These are phyloP conservation scores for Leucosticte australis DNA, from an alignment of 2,113 vertebrate species.

Conservation along the genomic window DNA sequence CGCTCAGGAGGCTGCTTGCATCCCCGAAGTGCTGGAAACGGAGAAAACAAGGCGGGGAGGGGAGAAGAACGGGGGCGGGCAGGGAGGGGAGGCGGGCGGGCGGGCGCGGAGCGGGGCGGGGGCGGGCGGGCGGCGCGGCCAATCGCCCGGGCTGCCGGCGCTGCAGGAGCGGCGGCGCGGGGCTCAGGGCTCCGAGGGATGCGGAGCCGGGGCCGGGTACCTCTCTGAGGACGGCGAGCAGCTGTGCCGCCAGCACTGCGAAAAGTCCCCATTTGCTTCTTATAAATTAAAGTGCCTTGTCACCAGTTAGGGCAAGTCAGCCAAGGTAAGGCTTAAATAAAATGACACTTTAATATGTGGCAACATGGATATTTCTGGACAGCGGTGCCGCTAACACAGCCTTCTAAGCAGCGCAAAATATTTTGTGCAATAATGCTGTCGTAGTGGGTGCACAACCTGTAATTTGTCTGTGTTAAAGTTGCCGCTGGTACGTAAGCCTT, in stretches of 20 bases:
- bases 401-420: background rate
- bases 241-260: slow-evolving; percentile 58
- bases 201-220: slow-evolving; percentile 33
- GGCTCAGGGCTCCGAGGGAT: slow-evolving; percentile 59
- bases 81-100: background rate
- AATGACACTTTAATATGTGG: slow-evolving; percentile 53
- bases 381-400: background rate
- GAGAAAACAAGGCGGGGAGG: background rate
- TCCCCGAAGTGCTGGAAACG: background rate
- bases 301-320: slow-evolving; percentile 76
- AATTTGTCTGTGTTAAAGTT: slow-evolving; percentile 57
- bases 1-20: background rate
- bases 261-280: slow-evolving; percentile 63
- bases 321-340: slow-evolving; percentile 76
- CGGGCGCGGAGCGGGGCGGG: background rate
- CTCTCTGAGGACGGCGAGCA: slow-evolving; percentile 69
- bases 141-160: slow-evolving; percentile 69
- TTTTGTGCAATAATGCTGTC: background rate
- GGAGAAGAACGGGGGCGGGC: background rate
- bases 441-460: background rate
- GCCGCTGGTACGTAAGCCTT: background rate
- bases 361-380: slow-evolving; percentile 1
- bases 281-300: slow-evolving; percentile 70
- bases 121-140: slow-evolving; percentile 49
- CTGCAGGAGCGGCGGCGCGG: slow-evolving; percentile 69